Evolutionary conservation across 2,113 vertebrate species (phyloP), one percentile per base, ranked within the genome.

Genomic region (Pedionomus torquatus): DNA sequence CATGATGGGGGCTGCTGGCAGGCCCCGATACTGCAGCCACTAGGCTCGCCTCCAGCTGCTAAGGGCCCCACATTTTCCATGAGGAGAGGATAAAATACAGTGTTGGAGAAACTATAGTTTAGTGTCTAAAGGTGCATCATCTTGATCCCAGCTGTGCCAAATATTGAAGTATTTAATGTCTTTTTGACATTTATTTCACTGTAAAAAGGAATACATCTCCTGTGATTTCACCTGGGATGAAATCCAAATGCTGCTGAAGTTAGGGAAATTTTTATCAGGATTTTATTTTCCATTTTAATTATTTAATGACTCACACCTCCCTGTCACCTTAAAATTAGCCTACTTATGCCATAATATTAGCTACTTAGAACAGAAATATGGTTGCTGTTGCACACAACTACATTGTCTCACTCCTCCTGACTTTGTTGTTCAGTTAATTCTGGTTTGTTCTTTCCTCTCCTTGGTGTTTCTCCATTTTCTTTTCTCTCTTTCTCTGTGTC

Each of bases 241-340:
- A 64, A 93, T 75, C 14, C 28, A 87, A 87, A 82, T n/a, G 10
- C 48, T 84, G 19, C 43, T 84, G 49, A 92, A 92, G 30, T 80
- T 31, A 64, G 31, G 37, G 37, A 37, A 64, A 65, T 72, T 75
- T 71, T 76, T 87, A 21, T 82, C 35, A 85, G 74, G 37, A 83
- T 81, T 93, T 93, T 69, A 79, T 79, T 80, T 2, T 1, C 63
- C 43, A 79, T 72, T 41, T 54, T 89, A 87, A 95, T 93, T 89
- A 91, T 89, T 94, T 95, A 77, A 87, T 72, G 65, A 79, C 28
- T 83, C 87, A 85, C 7, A 1, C 3, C n/a, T 25, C 54, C 24
- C 43, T 93, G 75, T 85, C 89, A 91, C 69, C 70, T 95, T 72
- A 58, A 94, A 89, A 24, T 89, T 94, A 94, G 79, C 87, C 70